Conservation (phyloP, 2,113 vertebrate genomes). For the Trematocara marginatum region DNA sequence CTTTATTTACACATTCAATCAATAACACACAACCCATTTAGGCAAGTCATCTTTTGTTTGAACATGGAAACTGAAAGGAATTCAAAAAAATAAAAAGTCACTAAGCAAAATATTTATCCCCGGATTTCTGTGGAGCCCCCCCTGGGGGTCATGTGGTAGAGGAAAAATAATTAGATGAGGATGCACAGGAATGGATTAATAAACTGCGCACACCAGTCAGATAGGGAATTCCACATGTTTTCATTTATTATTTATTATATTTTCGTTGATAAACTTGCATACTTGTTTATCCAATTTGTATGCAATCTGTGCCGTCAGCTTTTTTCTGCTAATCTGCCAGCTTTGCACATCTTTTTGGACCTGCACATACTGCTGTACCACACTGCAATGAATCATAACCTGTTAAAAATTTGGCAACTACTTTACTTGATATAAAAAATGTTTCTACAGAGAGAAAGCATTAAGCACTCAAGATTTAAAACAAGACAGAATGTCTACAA, state of each 20-base stretch:
- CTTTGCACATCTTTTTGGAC: neutral
- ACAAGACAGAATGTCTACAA: neutral
- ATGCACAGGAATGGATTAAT: neutral
- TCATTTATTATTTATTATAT: neutral
- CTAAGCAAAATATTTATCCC: neutral
- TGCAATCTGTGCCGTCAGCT: neutral
- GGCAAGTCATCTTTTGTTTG: neutral
- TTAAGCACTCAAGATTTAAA: neutral
- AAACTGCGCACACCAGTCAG: neutral
- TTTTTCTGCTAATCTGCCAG: neutral
- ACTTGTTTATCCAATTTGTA: neutral
- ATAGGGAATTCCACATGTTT: neutral
- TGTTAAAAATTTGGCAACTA: neutral
- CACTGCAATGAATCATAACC: neutral
- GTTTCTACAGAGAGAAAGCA: neutral
- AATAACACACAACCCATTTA: neutral
- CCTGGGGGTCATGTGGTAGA: neutral
- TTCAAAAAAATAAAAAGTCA: neutral
- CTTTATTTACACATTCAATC: neutral
- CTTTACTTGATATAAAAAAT: neutral
- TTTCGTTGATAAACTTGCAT: neutral
- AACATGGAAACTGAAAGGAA: neutral
- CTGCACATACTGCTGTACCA: neutral
- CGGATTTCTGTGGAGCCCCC: neutral
- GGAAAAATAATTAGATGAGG: neutral